Evolutionary conservation across 2,888 invertebrate species (phyloP).

Genomic region (Meganola albula): DNA sequence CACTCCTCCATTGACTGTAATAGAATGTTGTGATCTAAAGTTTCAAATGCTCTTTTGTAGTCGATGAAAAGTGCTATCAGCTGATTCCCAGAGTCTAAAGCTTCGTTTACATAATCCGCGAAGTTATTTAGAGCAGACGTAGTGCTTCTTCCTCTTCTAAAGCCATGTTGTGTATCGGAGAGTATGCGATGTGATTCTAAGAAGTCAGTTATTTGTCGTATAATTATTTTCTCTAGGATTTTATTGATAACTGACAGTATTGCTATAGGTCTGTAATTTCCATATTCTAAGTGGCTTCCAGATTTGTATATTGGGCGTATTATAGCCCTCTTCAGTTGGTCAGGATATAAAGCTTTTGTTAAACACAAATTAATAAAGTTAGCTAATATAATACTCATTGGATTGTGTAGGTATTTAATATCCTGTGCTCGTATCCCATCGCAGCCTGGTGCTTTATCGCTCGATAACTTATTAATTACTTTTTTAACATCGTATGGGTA

Average conservation of each 20-base stretch:
- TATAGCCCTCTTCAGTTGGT: constrained; percentile 7
- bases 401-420: constrained; percentile 6
- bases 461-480: no score
- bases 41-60: constrained; percentile 3
- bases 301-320: constrained; percentile 12
- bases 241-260: neutral
- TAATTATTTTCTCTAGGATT: constrained; percentile 5
- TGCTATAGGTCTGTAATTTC: no score
- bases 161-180: neutral
- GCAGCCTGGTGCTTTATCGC: constrained; percentile 2
- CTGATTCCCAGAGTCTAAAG: neutral
- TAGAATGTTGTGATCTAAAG: neutral
- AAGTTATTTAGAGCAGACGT: neutral
- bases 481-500: no score
- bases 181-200: neutral
- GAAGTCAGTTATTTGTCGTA: neutral
- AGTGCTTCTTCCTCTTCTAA: neutral
- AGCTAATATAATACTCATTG: constrained; percentile 8
- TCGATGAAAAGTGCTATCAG: constrained; percentile 2
- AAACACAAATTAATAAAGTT: constrained; percentile 10
- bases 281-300: constrained; percentile 7
- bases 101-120: neutral
- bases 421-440: constrained; percentile 9
- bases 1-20: constrained; percentile 1
- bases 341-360: neutral